Conservation (phyloP, 2,888 invertebrate species). For the Tricholauxania praeusta region DNA sequence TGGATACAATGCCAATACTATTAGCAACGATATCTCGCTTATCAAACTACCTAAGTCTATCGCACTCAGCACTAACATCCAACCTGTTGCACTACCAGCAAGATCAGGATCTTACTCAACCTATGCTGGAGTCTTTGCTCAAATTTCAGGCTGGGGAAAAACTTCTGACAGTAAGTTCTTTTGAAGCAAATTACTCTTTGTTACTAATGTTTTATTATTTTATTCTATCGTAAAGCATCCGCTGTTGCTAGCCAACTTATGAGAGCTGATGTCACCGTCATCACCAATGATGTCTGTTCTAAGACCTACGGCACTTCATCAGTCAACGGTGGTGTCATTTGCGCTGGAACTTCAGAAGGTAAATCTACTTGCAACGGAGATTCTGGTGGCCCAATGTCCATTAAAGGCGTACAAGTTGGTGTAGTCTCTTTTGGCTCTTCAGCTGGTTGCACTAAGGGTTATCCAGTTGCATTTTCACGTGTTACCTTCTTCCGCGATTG, state of each 20-base stretch:
- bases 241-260: conserved; percentile 54
- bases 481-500: conserved; percentile 55
- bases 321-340: conserved; percentile 51
- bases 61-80: conserved; percentile 17
- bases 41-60: conserved; percentile 55
- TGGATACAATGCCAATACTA: conserved; percentile 52
- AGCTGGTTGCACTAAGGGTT: conserved; percentile 50
- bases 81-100: conserved; percentile 48
- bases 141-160: conserved; percentile 57
- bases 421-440: conserved; percentile 56
- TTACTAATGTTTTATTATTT: not conserved
- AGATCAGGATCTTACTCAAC: conserved; percentile 44
- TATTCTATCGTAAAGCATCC: not conserved
- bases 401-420: conserved; percentile 50
- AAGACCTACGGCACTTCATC: conserved; percentile 48
- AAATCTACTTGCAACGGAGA: conserved; percentile 61
- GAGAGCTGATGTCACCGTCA: conserved; percentile 60
- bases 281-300: conserved; percentile 60
- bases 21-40: conserved; percentile 57
- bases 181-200: too few relatives aligned
- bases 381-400: conserved; percentile 61
- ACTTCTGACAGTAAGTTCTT: conserved; percentile 26
- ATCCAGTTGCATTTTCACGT: conserved; percentile 55
- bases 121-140: conserved; percentile 48
- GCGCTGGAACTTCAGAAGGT: conserved; percentile 52